Conservation (phyloP, 2,888 invertebrate species). For the Prionchulus punctatus region DNA sequence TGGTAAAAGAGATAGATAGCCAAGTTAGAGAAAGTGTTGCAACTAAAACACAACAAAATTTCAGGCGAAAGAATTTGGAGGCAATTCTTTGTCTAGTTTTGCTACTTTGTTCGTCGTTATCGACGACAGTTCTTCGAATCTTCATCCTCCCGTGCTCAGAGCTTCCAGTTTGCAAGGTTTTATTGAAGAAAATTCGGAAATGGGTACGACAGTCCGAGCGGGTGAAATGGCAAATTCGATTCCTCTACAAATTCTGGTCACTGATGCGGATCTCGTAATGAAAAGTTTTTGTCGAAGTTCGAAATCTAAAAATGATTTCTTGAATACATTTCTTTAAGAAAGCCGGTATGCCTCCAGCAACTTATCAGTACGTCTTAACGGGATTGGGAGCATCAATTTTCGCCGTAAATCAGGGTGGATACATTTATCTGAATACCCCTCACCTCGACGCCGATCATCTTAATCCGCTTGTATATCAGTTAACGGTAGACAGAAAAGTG, state of each 20-base stretch:
- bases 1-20: no score
- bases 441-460: no score
- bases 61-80: no score
- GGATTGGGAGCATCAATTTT: conserved; percentile 30
- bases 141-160: conserved; percentile 4
- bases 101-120: no score
- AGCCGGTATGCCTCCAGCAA: conserved; percentile 31
- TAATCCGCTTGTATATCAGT: no score
- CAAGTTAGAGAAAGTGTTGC: no score
- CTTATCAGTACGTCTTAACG: conserved; percentile 30
- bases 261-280: conserved; percentile 27
- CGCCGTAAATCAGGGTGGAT: conserved; percentile 29
- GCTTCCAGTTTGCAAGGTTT: conserved; percentile 19
- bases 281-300: no score
- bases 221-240: conserved; percentile 20
- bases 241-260: conserved; percentile 27
- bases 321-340: conserved; percentile 23
- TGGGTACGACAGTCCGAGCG: conserved; percentile 27
- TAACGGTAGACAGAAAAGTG: no score
- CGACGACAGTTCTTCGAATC: no score
- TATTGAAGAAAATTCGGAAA: conserved; percentile 24
- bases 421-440: conserved; percentile 26
- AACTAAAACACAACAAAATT: no score
- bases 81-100: no score
- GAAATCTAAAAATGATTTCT: no score